These are phyloP conservation scores for Porites australiensis DNA, from an alignment of 64 coral and sea anemone genomes.

Conservation along the genomic window DNA sequence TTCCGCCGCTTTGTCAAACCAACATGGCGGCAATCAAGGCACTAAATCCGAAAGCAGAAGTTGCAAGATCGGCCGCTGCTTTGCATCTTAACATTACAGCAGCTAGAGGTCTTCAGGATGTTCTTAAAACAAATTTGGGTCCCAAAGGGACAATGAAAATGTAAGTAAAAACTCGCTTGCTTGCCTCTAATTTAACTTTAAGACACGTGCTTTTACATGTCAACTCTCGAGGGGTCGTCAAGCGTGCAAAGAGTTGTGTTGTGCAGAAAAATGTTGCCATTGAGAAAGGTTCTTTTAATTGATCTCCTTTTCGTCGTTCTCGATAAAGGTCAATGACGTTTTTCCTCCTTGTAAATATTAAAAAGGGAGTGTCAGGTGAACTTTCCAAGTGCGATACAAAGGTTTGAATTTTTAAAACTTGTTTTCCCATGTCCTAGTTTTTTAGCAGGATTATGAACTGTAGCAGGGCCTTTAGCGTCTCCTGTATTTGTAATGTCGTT, in stretches of 20 bases:
- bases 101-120: slow-evolving; percentile 97
- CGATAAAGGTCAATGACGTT: no score
- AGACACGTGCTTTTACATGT: slow-evolving; percentile 60
- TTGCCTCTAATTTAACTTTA: background rate
- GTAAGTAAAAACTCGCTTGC: slow-evolving; percentile 63
- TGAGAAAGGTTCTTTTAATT: background rate
- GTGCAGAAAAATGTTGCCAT: background rate
- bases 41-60: slow-evolving; percentile 97
- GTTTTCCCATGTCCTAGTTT: no score
- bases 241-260: background rate
- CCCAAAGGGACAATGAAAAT: slow-evolving; percentile 99
- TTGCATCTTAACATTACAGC: slow-evolving; percentile 93
- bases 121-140: slow-evolving; percentile 97
- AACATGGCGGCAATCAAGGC: slow-evolving; percentile 93
- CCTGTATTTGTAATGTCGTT: no score
- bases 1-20: background rate
- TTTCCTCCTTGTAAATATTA: no score
- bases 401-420: no score
- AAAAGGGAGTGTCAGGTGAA: no score
- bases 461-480: no score
- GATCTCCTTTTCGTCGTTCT: no score
- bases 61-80: slow-evolving; percentile 92
- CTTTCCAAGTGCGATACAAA: no score
- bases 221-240: no score
- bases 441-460: no score